These are phyloP conservation scores for Ciconia maguari DNA, from an alignment of 2,113 vertebrate genomes.

Conservation along the genomic window DNA sequence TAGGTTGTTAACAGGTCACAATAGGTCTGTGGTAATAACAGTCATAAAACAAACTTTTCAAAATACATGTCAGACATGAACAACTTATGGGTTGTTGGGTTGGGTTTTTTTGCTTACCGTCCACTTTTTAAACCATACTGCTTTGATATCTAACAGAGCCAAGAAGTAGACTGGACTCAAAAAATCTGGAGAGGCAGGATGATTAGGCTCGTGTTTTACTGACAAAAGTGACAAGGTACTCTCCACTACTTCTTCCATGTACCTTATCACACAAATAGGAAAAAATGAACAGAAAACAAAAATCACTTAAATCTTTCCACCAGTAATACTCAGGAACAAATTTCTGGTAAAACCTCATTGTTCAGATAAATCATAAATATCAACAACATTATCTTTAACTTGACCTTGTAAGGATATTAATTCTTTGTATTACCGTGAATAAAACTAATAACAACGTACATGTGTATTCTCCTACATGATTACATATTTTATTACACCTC, in stretches of 20 bases:
- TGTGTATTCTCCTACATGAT: background rate
- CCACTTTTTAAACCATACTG: slow-evolving; percentile 96
- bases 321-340: background rate
- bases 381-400: background rate
- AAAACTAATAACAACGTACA: background rate
- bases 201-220: slow-evolving; percentile 68
- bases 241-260: slow-evolving; percentile 97
- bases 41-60: background rate
- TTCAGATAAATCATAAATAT: background rate
- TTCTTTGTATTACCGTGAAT: background rate
- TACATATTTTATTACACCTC: background rate
- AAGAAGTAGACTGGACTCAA: slow-evolving; percentile 87
- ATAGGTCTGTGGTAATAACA: background rate
- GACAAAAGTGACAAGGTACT: slow-evolving; percentile 90
- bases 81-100: rapidly evolving
- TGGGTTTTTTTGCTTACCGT: slow-evolving; percentile 78
- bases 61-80: background rate
- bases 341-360: background rate
- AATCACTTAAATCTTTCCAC: background rate
- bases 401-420: background rate
- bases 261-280: slow-evolving; percentile 69
- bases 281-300: background rate
- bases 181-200: slow-evolving; percentile 67
- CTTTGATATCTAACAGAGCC: slow-evolving; percentile 88
- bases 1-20: background rate